phyloP scores from a whole-genome alignment of 1,140 invertebrate genomes.

The Pseudobourletiella spinata region DNA sequence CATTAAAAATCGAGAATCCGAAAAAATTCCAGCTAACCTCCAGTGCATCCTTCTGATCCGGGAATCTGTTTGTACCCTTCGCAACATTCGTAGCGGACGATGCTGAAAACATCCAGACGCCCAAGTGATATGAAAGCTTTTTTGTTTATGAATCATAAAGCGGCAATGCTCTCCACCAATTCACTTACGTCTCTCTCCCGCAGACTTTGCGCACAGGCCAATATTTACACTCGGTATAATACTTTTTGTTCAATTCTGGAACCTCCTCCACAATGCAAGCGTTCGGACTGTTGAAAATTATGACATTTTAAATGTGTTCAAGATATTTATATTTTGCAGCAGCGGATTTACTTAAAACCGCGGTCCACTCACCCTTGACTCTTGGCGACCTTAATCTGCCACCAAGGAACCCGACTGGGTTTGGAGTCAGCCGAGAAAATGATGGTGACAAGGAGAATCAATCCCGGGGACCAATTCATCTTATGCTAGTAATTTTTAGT shows the following conservation, averaged over 20 bases:
- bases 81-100: constrained; percentile 48
- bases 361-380: constrained; percentile 41
- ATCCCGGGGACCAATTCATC: neutral
- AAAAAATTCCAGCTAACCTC: constrained; percentile 40
- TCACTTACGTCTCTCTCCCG: constrained; percentile 44
- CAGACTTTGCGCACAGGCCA: constrained; percentile 45
- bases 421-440: neutral
- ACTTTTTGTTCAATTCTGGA: constrained; percentile 41
- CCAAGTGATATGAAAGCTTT: neutral
- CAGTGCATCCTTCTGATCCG: constrained; percentile 44
- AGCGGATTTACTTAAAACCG: no score
- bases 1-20: neutral
- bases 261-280: constrained; percentile 47
- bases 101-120: constrained; percentile 38
- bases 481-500: no score
- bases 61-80: constrained; percentile 44
- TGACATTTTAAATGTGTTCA: no score
- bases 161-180: no score
- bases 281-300: constrained; percentile 42
- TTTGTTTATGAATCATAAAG: neutral
- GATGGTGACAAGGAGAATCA: neutral
- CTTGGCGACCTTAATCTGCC: constrained; percentile 41
- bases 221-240: constrained; percentile 47
- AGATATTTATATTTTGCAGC: no score
- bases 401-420: constrained; percentile 37